Conservation (phyloP, 1,140 invertebrate species). For the Tribolium castaneum region DNA sequence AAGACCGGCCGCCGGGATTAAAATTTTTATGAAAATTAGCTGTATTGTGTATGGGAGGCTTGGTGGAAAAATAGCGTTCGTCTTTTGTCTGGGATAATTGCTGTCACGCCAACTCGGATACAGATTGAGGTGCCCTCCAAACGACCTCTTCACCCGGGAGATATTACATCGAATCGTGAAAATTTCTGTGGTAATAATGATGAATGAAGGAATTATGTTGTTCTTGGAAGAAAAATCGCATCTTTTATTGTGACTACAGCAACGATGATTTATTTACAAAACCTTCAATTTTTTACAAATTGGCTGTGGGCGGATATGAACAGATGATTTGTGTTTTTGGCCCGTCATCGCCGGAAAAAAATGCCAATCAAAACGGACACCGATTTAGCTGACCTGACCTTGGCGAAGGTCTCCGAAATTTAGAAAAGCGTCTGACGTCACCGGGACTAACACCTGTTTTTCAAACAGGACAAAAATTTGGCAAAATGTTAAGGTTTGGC, state of each 20-base stretch:
- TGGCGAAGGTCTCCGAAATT: neutral
- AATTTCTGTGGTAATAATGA: constrained; percentile 7
- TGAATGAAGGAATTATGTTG: constrained; percentile 5
- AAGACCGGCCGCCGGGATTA: neutral
- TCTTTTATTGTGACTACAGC: neutral
- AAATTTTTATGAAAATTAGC: constrained; percentile 16
- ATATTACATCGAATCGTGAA: neutral
- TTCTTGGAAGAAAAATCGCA: neutral
- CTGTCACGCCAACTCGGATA: constrained; percentile 22
- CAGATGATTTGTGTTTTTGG: neutral
- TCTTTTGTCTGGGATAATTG: constrained; percentile 30
- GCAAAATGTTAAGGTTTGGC: neutral
- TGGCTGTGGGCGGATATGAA: neutral
- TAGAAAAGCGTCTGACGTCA: neutral
- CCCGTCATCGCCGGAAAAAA: neutral
- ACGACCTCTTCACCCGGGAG: neutral
- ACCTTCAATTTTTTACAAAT: neutral
- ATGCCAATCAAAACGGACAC: neutral
- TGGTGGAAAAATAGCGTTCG: neutral
- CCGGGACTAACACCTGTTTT: neutral
- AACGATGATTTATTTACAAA: neutral
- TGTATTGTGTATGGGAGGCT: neutral
- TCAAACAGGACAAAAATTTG: neutral
- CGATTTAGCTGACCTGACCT: neutral
- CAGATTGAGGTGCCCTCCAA: neutral